Evolutionary conservation across 1,140 invertebrate species (phyloP).

Genomic region (Sycophila sp.): DNA sequence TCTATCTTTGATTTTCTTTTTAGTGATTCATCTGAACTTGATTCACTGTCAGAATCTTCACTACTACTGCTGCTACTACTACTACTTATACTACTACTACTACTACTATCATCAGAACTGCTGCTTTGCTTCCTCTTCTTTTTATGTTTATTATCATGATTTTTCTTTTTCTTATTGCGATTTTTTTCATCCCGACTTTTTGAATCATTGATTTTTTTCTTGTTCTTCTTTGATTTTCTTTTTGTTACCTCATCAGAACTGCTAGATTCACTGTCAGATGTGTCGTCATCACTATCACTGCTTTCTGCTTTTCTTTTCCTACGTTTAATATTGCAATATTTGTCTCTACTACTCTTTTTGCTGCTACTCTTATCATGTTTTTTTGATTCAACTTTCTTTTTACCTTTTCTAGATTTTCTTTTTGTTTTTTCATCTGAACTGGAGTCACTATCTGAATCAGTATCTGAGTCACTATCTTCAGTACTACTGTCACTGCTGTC

Average conservation of each 20-base stretch:
- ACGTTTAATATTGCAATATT: neutral
- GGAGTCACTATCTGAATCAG: conserved; percentile 24
- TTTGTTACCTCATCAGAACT: conserved; percentile 13
- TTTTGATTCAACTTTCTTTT: conserved; percentile 8
- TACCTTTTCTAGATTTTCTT: conserved; percentile 10
- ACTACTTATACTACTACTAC: no score
- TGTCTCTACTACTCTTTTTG: neutral
- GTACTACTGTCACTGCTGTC: conserved; percentile 41
- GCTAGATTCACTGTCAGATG: conserved; percentile 23
- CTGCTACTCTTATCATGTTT: neutral
- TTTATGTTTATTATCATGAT: conserved; percentile 32
- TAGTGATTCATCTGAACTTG: no score
- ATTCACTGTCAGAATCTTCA: no score
- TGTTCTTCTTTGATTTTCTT: conserved; percentile 23
- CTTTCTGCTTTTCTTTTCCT: conserved; percentile 6
- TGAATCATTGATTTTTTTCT: conserved; percentile 26
- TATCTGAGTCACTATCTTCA: conserved; percentile 31
- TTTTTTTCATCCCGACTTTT: conserved; percentile 7
- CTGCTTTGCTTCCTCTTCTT: conserved; percentile 33
- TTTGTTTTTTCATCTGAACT: conserved; percentile 24
- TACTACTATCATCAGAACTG: no score
- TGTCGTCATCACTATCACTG: conserved; percentile 34
- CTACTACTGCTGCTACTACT: no score
- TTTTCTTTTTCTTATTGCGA: neutral
- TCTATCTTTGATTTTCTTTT: no score